Evolutionary conservation across 2,888 invertebrate species (phyloP).

Genomic region (Leptothorax acervorum): DNA sequence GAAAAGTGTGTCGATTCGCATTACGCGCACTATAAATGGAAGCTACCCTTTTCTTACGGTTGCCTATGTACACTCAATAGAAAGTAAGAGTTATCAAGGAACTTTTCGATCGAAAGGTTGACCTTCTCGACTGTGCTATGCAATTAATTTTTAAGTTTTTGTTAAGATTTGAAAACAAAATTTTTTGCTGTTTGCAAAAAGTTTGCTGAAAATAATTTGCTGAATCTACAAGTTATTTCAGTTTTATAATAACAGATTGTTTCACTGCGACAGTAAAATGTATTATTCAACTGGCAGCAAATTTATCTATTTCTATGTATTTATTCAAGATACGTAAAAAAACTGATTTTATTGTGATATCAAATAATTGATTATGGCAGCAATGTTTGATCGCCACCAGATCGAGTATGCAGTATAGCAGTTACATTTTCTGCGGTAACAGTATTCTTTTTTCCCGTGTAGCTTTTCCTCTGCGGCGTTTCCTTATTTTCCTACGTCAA

Average conservation of each 20-base stretch:
- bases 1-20: slow-evolving; percentile 64
- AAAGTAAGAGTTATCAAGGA: slow-evolving; percentile 60
- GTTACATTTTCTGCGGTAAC: background rate
- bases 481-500: background rate
- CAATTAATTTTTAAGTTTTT: background rate
- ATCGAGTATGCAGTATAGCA: background rate
- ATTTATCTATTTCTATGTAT: background rate
- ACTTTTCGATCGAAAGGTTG: slow-evolving; percentile 14
- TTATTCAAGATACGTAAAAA: background rate
- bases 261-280: background rate
- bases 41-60: slow-evolving; percentile 51
- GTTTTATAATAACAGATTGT: background rate
- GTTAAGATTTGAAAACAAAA: background rate
- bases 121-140: background rate
- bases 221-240: background rate
- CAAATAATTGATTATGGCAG: background rate
- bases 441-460: background rate
- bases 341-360: background rate
- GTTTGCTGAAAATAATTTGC: background rate
- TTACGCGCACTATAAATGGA: slow-evolving; percentile 62
- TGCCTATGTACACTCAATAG: slow-evolving; percentile 7
- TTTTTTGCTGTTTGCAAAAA: background rate
- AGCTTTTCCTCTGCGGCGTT: background rate
- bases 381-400: background rate
- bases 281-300: background rate